Evolutionary conservation across 2,113 vertebrate species (phyloP), one percentile per base, ranked within the genome.

Genomic region (Haemorhous mexicanus): DNA sequence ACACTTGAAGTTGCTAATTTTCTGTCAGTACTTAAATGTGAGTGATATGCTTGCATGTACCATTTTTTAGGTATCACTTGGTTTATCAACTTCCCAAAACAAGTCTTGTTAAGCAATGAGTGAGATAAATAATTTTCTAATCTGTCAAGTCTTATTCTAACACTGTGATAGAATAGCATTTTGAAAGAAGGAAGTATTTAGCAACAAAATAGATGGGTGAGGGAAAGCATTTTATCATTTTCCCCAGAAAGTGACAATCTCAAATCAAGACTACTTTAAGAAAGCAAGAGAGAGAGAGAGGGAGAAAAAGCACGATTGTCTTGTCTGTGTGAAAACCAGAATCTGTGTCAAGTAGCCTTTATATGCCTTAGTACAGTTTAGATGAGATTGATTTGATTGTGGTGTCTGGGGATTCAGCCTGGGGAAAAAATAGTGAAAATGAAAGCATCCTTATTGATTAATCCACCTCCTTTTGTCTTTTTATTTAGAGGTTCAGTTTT

Each of bases 331-430:
- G 39, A 84, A 81, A 84, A 86, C 73, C 35, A 87, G 67, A 74
- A 90, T 52, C 66, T 92, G 58, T 84, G 90, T 89, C 89, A 93
- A 96, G 75, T 58, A 87, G 68, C 92, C 92, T 95, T 96, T 93
- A 92, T 66, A 50, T 49, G 82, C n/a, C 76, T 90, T 89, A 27
- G 50, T 69, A 94, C 44, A 88, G 63, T 73, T 93, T 59, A 86
- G 79, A 86, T 90, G 84, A 94, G 95, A 96, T 87, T 95, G 94
- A 95, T 95, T 93, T 90, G 95, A 95, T 95, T 97, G 90, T 86
- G 95, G 68, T 84, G 93, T 97, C 97, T 97, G 95, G 76, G 86
- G 95, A 96, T 94, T 95, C 84, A 94, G 96, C 94, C 94, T 82
- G 88, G 21, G 64, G 90, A 59, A 80, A 80, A 94, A 96, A 75